A percentile compares a stretch with the other conserved stretches of the same genome.
phyloP scores from a whole-genome alignment of 2,888 invertebrate species.

The Zelleria hepariella region DNA sequence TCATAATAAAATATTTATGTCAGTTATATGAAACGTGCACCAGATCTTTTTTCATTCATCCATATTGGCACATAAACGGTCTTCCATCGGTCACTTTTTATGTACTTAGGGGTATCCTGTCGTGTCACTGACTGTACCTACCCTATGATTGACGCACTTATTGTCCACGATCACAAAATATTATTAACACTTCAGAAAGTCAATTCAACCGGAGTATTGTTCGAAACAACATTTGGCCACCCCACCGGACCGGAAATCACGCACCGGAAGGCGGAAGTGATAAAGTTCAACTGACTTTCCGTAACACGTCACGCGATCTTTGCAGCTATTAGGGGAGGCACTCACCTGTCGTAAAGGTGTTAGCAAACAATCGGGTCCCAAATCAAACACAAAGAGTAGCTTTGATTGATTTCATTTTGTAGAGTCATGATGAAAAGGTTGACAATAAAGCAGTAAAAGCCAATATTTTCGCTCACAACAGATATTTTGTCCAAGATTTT shows the following conservation, averaged over 20 bases:
- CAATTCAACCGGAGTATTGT: not conserved
- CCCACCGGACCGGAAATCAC: conserved; percentile 37
- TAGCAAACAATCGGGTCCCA: not conserved
- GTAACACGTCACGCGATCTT: conserved; percentile 49
- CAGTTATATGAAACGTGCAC: too few species aligned
- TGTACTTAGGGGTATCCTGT: not conserved
- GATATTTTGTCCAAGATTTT: too few species aligned
- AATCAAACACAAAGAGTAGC: not conserved
- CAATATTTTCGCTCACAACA: too few species aligned
- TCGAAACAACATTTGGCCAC: conserved; percentile 6
- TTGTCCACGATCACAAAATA: too few species aligned
- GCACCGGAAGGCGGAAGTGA: conserved; percentile 62
- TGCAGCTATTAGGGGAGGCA: conserved; percentile 16
- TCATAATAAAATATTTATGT: too few species aligned
- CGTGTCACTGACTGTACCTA: too few species aligned
- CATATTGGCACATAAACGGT: too few species aligned
- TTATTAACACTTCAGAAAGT: not conserved
- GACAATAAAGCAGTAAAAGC: too few species aligned
- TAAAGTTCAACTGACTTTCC: conserved; percentile 65
- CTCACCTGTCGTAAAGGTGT: conserved; percentile 31
- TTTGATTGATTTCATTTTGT: not conserved
- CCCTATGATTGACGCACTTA: too few species aligned
- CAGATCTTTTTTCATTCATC: too few species aligned
- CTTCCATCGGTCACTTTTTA: not conserved
- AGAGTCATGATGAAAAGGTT: too few species aligned